Conservation (phyloP, 2,797 vertebrate species). For the Bradypus variegatus region DNA sequence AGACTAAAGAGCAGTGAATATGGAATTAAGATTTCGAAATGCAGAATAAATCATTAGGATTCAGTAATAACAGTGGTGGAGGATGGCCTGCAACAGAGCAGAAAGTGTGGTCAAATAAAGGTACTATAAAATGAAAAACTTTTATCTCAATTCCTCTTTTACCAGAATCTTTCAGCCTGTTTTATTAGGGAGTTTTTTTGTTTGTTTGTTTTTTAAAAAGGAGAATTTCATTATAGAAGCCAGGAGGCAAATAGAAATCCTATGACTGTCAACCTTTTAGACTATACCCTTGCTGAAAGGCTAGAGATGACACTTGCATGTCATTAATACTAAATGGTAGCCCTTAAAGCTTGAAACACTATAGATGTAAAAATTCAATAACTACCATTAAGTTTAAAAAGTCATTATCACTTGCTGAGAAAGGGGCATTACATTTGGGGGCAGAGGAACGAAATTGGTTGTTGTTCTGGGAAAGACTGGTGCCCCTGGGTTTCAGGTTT, state of each 20-base stretch:
- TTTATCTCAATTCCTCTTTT: background rate
- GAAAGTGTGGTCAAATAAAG: background rate
- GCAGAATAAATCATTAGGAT: background rate
- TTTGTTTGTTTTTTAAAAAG: background rate
- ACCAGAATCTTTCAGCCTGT: background rate
- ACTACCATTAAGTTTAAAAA: background rate
- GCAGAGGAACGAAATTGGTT: too few species aligned
- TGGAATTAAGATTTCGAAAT: background rate
- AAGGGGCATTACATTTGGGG: too few species aligned
- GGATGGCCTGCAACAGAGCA: background rate
- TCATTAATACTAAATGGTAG: background rate
- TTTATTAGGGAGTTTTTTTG: slow-evolving; percentile 3
- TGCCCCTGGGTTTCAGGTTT: too few species aligned
- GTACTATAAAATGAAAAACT: background rate
- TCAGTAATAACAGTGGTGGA: background rate
- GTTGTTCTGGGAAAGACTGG: too few species aligned
- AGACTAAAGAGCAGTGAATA: background rate
- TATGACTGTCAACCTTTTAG: background rate
- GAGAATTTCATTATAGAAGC: background rate
- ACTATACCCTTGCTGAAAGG: background rate
- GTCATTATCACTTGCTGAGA: background rate
- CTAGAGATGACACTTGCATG: background rate
- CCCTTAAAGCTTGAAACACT: background rate
- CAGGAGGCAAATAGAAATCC: background rate
- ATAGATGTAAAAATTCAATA: background rate